Conservation (phyloP, 2,797 vertebrate species). For the Hapalemur alaotrensis region DNA sequence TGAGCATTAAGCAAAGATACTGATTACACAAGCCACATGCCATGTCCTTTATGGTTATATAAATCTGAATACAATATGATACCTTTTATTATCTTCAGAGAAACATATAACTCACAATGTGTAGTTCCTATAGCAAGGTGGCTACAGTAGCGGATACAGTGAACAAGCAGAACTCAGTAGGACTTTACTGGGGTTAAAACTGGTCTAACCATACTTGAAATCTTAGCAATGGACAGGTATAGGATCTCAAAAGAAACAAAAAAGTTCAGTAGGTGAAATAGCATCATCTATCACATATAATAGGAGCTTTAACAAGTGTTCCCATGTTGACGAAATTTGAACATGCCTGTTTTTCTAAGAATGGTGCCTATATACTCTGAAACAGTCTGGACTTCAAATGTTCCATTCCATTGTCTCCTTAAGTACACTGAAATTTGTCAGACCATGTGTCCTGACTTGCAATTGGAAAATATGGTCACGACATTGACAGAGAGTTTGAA, state of each 20-base stretch:
- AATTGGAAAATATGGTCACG: conserved; percentile 53
- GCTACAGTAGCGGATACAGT: background rate
- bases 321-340: background rate
- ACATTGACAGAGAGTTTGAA: conserved; percentile 32
- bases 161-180: background rate
- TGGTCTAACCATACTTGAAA: background rate
- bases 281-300: background rate
- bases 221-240: background rate
- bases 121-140: background rate
- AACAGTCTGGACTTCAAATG: conserved; percentile 20
- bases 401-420: background rate
- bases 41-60: background rate
- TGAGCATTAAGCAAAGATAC: background rate
- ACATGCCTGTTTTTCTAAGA: conserved; percentile 16
- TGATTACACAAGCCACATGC: background rate
- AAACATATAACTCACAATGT: background rate
- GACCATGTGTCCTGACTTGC: conserved; percentile 8
- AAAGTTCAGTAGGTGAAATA: background rate
- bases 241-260: background rate
- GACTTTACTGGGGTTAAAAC: background rate
- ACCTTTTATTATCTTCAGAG: background rate
- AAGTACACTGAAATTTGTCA: conserved; percentile 35
- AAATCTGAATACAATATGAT: background rate
- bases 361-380: background rate
- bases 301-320: background rate